Base-by-base conservation (phyloP, 2,888 invertebrate genomes). In the Drosophila greeni region DNA sequence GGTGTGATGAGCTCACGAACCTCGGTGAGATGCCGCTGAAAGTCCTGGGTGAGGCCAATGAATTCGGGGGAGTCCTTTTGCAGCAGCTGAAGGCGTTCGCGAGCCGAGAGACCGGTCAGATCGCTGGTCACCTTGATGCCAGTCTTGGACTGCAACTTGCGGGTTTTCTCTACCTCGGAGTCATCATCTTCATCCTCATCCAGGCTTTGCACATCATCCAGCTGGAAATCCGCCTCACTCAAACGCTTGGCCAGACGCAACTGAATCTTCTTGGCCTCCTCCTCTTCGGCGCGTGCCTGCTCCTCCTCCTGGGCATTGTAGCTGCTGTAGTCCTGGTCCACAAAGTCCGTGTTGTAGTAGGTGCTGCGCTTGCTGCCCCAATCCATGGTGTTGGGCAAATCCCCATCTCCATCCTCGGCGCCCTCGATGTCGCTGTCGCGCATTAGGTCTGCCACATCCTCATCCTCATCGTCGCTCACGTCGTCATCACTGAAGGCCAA, bases 1-100 rank as follows among this genome's bases (percentile, higher is more conserved):
- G 96, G 96, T 57, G 91, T 88, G 55, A 95, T 90, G 65, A 92
- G 89, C 71, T 92, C 91, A 84, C 92, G 92, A 16, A 92, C 92
- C 81, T 94, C 92, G 11, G 87, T 89, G 83, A 95, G 75, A 83
- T 91, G 93, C 87, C 92, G 91, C 90, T 94, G 93, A 85, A 94
- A 95, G 87, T 97, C 96, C 67, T 93, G 91, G 52, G 95, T 90
- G 12, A 97, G 90, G 5, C 93, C 93, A 56, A 93, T 87, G 86
- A 97, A 93, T 89, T 98, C 97, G 3, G 97, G 97, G 49, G 95
- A 95, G 87, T 97, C 95, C 85, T 95, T 94, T 85, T 94, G 91
- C 72, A 97, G 89, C 54, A 97, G 87, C 80, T 94, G 92, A 55
- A 93, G 83, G 81, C 95, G 95, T 86, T 97, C 94, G 57, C 93